A percentile compares a stretch with the other conserved stretches of the same genome.
Conservation (phyloP, 2,113 vertebrate species). For the Notarius quadriscutis region DNA sequence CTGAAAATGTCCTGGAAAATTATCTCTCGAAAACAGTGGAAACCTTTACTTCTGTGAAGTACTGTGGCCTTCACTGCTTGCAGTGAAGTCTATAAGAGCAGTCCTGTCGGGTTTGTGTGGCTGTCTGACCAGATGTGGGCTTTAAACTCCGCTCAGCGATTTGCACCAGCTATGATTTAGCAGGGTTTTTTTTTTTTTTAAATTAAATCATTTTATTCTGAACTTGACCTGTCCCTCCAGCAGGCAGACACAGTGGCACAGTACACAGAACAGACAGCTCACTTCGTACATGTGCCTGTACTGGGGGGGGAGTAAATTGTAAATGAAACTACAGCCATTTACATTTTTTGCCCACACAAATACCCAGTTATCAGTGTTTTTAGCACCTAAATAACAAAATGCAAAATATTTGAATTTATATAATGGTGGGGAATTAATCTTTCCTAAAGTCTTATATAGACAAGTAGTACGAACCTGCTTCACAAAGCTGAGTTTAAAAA, state of each 20-base stretch:
- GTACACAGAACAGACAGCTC: background rate
- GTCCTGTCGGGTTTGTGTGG: background rate
- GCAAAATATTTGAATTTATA: background rate
- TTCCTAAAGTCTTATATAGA: background rate
- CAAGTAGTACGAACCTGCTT: background rate
- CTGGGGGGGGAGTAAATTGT: background rate
- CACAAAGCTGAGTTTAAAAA: background rate
- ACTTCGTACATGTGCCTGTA: background rate
- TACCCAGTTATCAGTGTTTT: background rate
- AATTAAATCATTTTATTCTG: background rate
- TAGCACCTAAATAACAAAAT: background rate
- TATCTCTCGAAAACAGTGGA: too few relatives aligned
- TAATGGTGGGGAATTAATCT: background rate
- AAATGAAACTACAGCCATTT: background rate
- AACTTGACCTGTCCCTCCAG: background rate
- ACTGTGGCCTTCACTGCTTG: background rate
- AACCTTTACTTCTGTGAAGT: background rate
- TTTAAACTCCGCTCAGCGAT: background rate
- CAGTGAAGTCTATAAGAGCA: background rate
- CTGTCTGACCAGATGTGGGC: background rate
- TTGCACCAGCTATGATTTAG: background rate
- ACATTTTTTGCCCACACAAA: background rate
- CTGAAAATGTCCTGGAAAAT: too few relatives aligned
- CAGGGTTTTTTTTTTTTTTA: too few relatives aligned
- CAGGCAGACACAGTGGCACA: background rate